Base-by-base conservation (phyloP, 2,888 invertebrate species). In the Nemotelus nigrinus region DNA sequence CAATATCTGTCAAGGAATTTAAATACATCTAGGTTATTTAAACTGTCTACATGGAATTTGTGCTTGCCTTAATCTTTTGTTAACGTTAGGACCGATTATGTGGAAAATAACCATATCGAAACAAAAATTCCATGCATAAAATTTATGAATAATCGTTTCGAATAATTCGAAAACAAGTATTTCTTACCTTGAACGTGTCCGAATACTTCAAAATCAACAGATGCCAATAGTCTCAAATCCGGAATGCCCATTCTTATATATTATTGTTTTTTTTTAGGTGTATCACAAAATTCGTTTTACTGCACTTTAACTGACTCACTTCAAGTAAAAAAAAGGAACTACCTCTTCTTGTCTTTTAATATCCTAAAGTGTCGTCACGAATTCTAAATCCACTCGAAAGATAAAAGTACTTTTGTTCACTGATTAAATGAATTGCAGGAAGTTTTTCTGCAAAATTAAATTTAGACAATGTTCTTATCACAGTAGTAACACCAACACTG, bases 171-270 rank as follows among this genome's bases (percentile, higher is more conserved):
- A 25, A 63, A 63, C 43, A 63, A 39, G 41, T 43, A 55, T 7
- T 50, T 3, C 80, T 80, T 88, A 96, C 96, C 96, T 92, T 96
- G 96, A 55, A 96, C 96, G 88, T 94, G 93, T 77, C 96, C 96
- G 84, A 90, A 96, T 78, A 96, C 95, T 88, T 96, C 96, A 85
- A 96, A 96, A 83, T 96, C 96, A 60, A 95, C 94, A 57, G 95
- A 94, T 63, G 93, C 91, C 81, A 94, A 88, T 77, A 90, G 89
- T 83, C 90, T 91, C 79, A 89, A 87, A 80, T 90, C 90, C 80
- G 89, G 90, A 67, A 88, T 86, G 81, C 90, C 90, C 91, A 91
- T 91, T 48, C 77, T 82, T 75, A 44, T 8, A 39, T 53, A 53
- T 53, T 25, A 25, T 25, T 25, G 25, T 25, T 25, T 25, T 25